Evolutionary conservation across 2,797 vertebrate species (phyloP).

Genomic region (Nyctalus aviator): DNA sequence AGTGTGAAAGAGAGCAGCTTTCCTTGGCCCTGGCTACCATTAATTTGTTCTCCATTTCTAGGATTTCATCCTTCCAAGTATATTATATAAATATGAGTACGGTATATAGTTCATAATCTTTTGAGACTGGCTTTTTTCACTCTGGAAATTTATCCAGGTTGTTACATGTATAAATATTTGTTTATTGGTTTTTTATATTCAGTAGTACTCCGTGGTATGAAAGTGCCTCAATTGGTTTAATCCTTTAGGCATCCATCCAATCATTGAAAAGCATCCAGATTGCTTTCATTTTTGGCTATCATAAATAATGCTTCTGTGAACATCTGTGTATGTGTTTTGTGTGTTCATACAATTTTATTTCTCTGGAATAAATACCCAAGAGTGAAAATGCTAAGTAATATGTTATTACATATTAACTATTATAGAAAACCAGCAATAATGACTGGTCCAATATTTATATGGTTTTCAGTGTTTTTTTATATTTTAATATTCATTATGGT

Average conservation of each 20-base stretch:
- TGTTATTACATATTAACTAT: neutral
- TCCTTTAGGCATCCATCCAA: neutral
- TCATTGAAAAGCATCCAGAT: neutral
- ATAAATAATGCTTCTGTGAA: neutral
- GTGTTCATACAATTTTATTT: neutral
- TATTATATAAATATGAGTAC: neutral
- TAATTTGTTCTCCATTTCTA: neutral
- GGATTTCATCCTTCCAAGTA: neutral
- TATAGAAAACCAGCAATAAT: neutral
- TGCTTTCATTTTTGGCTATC: neutral
- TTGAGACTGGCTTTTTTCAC: neutral
- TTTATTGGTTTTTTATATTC: neutral
- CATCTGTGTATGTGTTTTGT: neutral
- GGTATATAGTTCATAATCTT: neutral
- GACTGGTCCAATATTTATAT: neutral
- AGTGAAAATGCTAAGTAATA: neutral
- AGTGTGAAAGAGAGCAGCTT: neutral
- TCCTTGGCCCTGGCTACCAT: too few relatives aligned
- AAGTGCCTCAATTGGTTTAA: neutral
- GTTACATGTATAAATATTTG: neutral
- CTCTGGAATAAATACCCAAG: neutral
- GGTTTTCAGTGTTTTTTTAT: neutral
- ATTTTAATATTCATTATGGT: neutral
- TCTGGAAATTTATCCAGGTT: neutral
- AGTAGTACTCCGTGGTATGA: neutral